Evolutionary conservation across 2,113 vertebrate genomes (phyloP).

Genomic region (Nothoprocta perdicaria): DNA sequence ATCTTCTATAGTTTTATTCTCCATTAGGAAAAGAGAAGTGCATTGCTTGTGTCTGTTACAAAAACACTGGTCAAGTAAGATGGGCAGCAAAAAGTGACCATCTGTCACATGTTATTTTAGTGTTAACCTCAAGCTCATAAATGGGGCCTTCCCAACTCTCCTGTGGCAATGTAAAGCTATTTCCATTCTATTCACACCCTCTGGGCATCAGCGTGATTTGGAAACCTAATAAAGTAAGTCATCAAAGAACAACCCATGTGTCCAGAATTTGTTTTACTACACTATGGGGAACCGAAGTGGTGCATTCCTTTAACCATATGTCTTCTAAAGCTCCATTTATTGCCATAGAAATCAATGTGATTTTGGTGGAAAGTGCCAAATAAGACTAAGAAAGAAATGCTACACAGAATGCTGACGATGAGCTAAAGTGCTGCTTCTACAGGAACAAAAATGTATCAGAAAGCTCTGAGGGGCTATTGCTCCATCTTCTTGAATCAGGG

Average conservation of each 20-base stretch:
- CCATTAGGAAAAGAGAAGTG: conserved; percentile 10
- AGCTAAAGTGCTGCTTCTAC: background rate
- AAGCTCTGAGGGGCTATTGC: background rate
- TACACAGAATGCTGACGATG: background rate
- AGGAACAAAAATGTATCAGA: background rate
- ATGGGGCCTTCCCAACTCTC: conserved; percentile 23
- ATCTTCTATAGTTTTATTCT: conserved; percentile 1
- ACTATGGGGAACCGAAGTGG: background rate
- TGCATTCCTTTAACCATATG: conserved; percentile 52
- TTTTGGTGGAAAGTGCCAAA: conserved; percentile 32
- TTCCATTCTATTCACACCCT: conserved; percentile 66
- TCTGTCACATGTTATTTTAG: conserved; percentile 69
- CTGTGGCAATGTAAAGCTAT: conserved; percentile 64
- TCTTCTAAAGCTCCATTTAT: conserved; percentile 63
- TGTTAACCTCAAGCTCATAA: conserved; percentile 54
- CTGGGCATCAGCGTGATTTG: conserved; percentile 67
- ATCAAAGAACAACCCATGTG: conserved; percentile 65
- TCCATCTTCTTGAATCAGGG: background rate
- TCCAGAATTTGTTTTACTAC: conserved; percentile 68
- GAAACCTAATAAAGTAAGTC: conserved; percentile 74
- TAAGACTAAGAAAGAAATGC: conserved; percentile 8
- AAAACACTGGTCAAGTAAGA: conserved; percentile 31
- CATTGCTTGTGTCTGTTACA: background rate
- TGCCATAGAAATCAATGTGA: conserved; percentile 56
- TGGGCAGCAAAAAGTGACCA: conserved; percentile 61